Evolutionary conservation across 2,888 invertebrate genomes (phyloP).

Genomic region (Tachina lurida): DNA sequence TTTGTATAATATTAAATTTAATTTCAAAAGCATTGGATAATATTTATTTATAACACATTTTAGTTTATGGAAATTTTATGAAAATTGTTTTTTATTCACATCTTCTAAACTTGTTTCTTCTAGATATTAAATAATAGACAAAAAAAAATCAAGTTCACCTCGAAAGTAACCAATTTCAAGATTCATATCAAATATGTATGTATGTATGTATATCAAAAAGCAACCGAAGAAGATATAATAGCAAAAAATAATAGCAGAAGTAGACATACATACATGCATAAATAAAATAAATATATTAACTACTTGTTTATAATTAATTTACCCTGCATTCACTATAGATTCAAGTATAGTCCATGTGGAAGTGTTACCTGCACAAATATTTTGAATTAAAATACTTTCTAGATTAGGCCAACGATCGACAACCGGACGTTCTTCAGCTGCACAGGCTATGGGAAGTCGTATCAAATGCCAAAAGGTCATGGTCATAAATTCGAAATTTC

Average conservation of each 20-base stretch:
- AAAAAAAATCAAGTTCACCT: slow-evolving; percentile 78
- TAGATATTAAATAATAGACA: slow-evolving; percentile 44
- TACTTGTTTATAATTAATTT: slow-evolving; percentile 5
- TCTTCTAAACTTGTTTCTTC: slow-evolving; percentile 60
- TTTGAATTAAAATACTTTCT: not conserved
- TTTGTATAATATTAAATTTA: not conserved
- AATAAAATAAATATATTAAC: not conserved
- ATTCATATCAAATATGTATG: slow-evolving; percentile 3
- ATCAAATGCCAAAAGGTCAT: too few relatives aligned
- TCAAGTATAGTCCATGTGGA: not conserved
- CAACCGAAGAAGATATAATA: not conserved
- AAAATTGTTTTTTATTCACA: slow-evolving; percentile 30
- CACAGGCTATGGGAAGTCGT: too few relatives aligned
- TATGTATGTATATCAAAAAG: not conserved
- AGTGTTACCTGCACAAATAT: not conserved
- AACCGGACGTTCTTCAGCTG: not conserved
- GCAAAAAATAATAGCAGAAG: slow-evolving; percentile 4
- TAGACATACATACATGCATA: not conserved
- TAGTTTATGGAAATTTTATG: slow-evolving; percentile 49
- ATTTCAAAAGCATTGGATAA: slow-evolving; percentile 19
- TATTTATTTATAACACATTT: slow-evolving; percentile 4
- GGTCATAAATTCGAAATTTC: too few relatives aligned
- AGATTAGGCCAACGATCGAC: not conserved
- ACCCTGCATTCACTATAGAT: not conserved
- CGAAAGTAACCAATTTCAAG: slow-evolving; percentile 77